A percentile compares a stretch with the other conserved stretches of the same genome.
Conservation (phyloP, 2,888 invertebrate species). For the Agapostemon virescens region DNA sequence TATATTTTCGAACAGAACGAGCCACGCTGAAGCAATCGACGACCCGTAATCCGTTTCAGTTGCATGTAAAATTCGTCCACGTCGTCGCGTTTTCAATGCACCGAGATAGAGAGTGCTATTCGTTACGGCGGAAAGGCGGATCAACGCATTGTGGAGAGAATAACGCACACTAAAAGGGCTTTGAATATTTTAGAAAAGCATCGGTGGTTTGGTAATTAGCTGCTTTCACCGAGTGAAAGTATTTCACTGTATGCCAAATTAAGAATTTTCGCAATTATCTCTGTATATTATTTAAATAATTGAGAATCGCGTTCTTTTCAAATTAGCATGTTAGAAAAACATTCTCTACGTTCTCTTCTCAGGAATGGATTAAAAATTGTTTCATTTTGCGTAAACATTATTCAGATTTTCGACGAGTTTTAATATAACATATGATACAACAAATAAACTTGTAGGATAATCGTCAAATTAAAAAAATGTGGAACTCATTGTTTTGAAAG, state of each 20-base stretch:
- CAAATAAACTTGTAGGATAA: no score
- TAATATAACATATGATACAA: neutral
- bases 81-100: slow-evolving; percentile 21
- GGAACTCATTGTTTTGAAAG: no score
- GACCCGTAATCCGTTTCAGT: slow-evolving; percentile 26
- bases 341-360: neutral
- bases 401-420: neutral
- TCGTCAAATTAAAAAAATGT: no score
- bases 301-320: neutral
- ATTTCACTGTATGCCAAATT: no score
- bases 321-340: neutral
- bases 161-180: slow-evolving; percentile 1
- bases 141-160: slow-evolving; percentile 3
- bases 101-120: neutral
- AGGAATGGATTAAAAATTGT: neutral
- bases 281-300: neutral
- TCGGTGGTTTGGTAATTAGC: slow-evolving; percentile 14
- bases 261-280: neutral
- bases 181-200: slow-evolving; percentile 34
- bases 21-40: slow-evolving; percentile 27
- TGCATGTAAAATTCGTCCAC: slow-evolving; percentile 24
- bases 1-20: slow-evolving; percentile 27
- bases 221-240: neutral
- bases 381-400: neutral
- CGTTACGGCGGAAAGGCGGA: slow-evolving; percentile 14